A percentile compares a stretch with the other conserved stretches of the same genome.
phyloP scores from a whole-genome alignment of 2,888 invertebrate species.

The Ormia ochracea region DNA sequence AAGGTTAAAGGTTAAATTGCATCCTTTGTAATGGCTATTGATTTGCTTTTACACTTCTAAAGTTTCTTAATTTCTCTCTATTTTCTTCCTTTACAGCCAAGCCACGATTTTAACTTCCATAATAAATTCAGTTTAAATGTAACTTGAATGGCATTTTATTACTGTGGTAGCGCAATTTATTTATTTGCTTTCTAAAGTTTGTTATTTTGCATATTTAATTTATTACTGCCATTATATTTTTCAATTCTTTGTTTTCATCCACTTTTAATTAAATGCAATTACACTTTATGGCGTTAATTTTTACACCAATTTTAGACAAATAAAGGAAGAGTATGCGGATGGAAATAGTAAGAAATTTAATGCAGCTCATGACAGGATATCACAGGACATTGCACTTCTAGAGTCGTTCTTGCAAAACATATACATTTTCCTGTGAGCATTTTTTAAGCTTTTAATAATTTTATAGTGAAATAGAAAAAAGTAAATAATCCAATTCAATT shows the following conservation, averaged over 20 bases:
- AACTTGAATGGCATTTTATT: slow-evolving; percentile 19
- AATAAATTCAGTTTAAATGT: slow-evolving; percentile 29
- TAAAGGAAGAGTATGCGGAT: not conserved
- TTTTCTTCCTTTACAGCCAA: not conserved
- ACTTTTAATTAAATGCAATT: not conserved
- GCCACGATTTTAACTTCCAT: not conserved
- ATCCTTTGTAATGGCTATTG: not conserved
- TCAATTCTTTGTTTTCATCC: not conserved
- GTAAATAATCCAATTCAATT: too few relatives aligned
- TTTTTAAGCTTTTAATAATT: too few relatives aligned
- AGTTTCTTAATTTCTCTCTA: not conserved
- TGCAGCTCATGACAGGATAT: not conserved
- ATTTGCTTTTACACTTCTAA: not conserved
- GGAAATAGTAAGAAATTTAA: not conserved
- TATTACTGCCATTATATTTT: slow-evolving; percentile 1
- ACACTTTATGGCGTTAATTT: slow-evolving; percentile 12
- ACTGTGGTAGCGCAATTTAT: not conserved
- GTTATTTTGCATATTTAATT: slow-evolving; percentile 13
- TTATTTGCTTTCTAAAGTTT: slow-evolving; percentile 1
- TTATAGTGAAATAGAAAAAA: too few relatives aligned
- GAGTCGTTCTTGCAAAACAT: not conserved
- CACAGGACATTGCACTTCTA: not conserved
- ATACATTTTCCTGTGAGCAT: too few relatives aligned
- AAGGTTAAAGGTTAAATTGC: too few relatives aligned
- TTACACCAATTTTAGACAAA: not conserved